phyloP scores from a whole-genome alignment of 2,113 vertebrate species.

The Talpa occidentalis region DNA sequence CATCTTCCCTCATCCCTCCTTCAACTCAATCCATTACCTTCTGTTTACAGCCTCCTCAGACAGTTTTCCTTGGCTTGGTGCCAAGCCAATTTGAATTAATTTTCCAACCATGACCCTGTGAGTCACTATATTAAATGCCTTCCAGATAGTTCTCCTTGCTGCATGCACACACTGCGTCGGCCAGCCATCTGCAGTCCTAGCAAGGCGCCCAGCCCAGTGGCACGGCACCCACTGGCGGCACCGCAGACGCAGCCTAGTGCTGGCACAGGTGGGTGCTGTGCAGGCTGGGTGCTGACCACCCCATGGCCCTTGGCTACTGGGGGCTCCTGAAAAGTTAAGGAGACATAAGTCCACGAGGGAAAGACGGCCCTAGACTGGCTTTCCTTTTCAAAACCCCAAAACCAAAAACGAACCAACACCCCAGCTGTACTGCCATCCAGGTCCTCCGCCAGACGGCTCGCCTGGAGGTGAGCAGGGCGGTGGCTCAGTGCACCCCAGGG shows the following conservation, averaged over 20 bases:
- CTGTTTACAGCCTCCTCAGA: slow-evolving; percentile 78
- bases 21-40: slow-evolving; percentile 76
- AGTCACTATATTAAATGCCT: slow-evolving; percentile 80
- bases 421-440: not conserved
- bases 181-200: slow-evolving; percentile 64
- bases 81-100: slow-evolving; percentile 80
- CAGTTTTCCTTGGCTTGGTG: slow-evolving; percentile 74
- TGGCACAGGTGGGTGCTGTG: not conserved
- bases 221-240: not conserved
- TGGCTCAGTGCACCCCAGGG: not conserved
- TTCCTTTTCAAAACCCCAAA: not conserved
- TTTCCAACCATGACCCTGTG: slow-evolving; percentile 79
- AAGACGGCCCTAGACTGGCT: not conserved
- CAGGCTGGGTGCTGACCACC: not conserved
- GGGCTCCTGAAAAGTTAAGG: not conserved
- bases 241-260: too few relatives aligned
- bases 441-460: not conserved
- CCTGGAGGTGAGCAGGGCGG: not conserved
- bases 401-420: not conserved
- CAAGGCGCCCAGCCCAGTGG: not conserved
- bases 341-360: not conserved
- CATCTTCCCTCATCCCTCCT: slow-evolving; percentile 28
- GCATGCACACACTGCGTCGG: not conserved
- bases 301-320: not conserved
- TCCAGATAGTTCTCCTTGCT: slow-evolving; percentile 68